Evolutionary conservation across 2,888 invertebrate species (phyloP), one percentile per base, ranked within the genome.

Genomic region (Glyphotaelius pellucidus): DNA sequence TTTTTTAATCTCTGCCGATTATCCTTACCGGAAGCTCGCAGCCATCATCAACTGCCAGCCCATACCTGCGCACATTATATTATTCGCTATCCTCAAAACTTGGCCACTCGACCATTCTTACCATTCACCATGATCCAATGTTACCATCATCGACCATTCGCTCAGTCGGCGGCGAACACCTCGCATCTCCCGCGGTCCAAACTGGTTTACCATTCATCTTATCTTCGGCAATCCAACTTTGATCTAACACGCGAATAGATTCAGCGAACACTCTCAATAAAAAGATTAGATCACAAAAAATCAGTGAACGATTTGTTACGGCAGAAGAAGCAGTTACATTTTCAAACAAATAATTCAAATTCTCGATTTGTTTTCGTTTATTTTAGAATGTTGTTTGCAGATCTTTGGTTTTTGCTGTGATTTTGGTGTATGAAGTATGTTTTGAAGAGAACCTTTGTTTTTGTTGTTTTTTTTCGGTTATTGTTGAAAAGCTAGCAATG

Each of bases 21-120:
- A 90, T 90, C 90, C 81, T 81, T 42, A 81, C 90, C 90, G 90
- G 90, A 90, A 81, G 42, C 47, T 87, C 87, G 31, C n/a, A 67
- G n/a, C 67, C 67, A 67, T 67, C 67, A 67, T 67, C 67, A n/a
- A 67, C 25, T 25, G 67, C 25, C 67, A 25, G 67, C 67, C 67
- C 5, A 67, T 67, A 67, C 67, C 67, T 67, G 67, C 25, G 25
- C 9, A n/a, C 7, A 67, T 67, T 67, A n/a, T 67, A 67, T 25
- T 67, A 25, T 67, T 67, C 25, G 5, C 67, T n/a, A 25, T 67
- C 25, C 67, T 67, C 67, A 31, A 32, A 32, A 81, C 81, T 32
- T 15, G 30, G 15, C 81, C 30, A 81, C 81, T 81, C 14, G 81
- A 81, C 81, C 81, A 81, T 32, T 67, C 47, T 47, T 15, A 47